Evolutionary conservation across 2,888 invertebrate genomes (phyloP), one percentile per base, ranked within the genome.

Genomic region (Metallyticus violacea): DNA sequence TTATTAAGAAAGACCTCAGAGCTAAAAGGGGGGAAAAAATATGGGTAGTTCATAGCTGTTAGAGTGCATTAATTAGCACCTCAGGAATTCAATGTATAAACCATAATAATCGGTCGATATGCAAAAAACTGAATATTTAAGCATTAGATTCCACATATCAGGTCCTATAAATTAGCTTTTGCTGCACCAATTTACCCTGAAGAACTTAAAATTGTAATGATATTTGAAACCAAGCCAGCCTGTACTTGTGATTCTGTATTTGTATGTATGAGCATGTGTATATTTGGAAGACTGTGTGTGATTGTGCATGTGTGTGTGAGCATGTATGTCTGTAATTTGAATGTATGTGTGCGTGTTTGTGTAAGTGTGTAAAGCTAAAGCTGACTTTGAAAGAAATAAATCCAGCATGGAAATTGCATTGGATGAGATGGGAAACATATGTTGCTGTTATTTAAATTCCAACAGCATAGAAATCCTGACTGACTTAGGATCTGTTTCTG

Each of bases 101-200:
- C n/a, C 22, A 83, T 77, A 83, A 9, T 77, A 83, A 83, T 82
- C 82, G 77, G 77, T 83, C 77, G 77, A n/a, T 83, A 83, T 82
- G 76, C 40, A 62, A 83, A 83, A 79, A 83, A 26, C 28, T 77
- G 77, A 83, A 77, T 77, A 28, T 28, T n/a, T 83, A 83, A 28
- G 85, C 85, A 83, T 84, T 86, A 86, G 86, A 80, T 85, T 87
- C 86, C 84, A 87, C 87, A 87, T 87, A 87, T 87, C 87, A 87
- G 87, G 87, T 84, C 87, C 81, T 79, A 79, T 26, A 84, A 78
- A 77, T 28, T 83, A 83, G 83, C 81, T 85, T 85, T 85, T 85
- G 86, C 86, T 86, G 86, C 84, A 86, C 86, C 28, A 29, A 5
- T 86, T 76, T 81, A 77, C 27, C 62, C 26, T 15, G 40, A 62